Percentiles rank a stretch among this genome's conserved stretches.
phyloP scores from a whole-genome alignment of 1,140 invertebrate genomes.

The Temnothorax longispinosus region DNA sequence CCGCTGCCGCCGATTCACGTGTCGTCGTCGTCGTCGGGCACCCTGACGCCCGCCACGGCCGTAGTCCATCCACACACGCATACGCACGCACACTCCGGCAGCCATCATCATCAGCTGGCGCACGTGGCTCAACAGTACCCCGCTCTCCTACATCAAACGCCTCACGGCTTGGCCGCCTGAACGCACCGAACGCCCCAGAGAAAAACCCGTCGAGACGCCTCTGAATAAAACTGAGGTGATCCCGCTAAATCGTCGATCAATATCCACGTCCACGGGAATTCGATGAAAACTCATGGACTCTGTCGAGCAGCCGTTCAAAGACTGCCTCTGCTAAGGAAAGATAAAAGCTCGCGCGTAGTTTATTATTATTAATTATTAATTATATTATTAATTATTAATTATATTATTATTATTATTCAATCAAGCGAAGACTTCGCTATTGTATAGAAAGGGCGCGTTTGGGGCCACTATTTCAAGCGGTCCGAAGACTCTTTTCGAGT shows the following conservation, averaged over 20 bases:
- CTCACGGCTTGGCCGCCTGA: constrained; percentile 83
- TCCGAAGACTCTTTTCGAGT: constrained; percentile 63
- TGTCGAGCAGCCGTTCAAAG: constrained; percentile 70
- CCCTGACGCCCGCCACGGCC: constrained; percentile 70
- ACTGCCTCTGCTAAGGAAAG: constrained; percentile 67
- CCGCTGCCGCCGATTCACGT: constrained; percentile 62
- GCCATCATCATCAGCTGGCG: constrained; percentile 79
- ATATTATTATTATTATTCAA: constrained; percentile 69
- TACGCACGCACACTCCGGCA: constrained; percentile 75
- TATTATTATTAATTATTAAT: constrained; percentile 68
- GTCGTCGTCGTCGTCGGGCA: constrained; percentile 69
- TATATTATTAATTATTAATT: constrained; percentile 62
- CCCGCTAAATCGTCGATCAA: constrained; percentile 12
- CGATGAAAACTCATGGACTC: constrained; percentile 48
- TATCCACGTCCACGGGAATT: constrained; percentile 47
- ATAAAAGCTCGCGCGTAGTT: constrained; percentile 71
- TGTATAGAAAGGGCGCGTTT: constrained; percentile 61
- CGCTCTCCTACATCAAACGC: constrained; percentile 81
- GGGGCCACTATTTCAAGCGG: constrained; percentile 32
- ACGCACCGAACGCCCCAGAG: constrained; percentile 67
- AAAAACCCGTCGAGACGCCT: constrained; percentile 50
- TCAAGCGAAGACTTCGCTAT: constrained; percentile 50
- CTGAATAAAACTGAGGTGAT: constrained; percentile 2
- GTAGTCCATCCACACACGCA: constrained; percentile 74
- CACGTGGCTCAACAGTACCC: constrained; percentile 82